Conservation (phyloP, 2,888 invertebrate species). For the Leptinotarsa peninsularis region DNA sequence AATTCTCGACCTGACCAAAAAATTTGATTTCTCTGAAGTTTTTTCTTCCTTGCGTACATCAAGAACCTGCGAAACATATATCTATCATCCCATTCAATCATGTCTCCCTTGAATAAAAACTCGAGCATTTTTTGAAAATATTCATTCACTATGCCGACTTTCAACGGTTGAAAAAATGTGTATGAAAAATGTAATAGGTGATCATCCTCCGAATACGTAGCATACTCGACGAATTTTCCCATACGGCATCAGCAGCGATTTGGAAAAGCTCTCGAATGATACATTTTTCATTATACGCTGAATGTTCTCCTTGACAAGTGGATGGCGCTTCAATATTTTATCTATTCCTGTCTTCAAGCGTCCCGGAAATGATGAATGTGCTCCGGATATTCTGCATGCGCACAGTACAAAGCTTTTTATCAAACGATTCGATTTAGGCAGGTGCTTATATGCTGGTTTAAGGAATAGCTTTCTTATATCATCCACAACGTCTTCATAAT, state of each 20-base stretch:
- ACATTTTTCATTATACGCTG: slow-evolving; percentile 38
- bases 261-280: slow-evolving; percentile 27
- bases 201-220: not conserved
- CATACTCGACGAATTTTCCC: slow-evolving; percentile 12
- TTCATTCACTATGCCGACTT: not conserved
- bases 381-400: slow-evolving; percentile 21
- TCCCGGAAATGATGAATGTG: slow-evolving; percentile 34
- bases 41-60: too few species aligned
- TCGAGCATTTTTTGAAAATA: too few species aligned
- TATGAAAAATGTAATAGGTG: not conserved
- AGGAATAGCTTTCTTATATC: slow-evolving; percentile 11
- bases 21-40: too few species aligned
- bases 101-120: too few species aligned
- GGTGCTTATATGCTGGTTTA: slow-evolving; percentile 21
- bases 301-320: slow-evolving; percentile 38
- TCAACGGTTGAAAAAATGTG: not conserved
- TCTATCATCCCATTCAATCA: too few species aligned
- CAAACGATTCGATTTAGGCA: slow-evolving; percentile 20
- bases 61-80: too few species aligned
- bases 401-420: slow-evolving; percentile 22
- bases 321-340: slow-evolving; percentile 39
- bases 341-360: slow-evolving; percentile 29
- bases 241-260: slow-evolving; percentile 22
- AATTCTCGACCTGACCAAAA: too few species aligned
- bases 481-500: slow-evolving; percentile 11